These are phyloP conservation scores for Struthidea cinerea DNA, from an alignment of 2,113 vertebrate genomes.

Conservation along the genomic window DNA sequence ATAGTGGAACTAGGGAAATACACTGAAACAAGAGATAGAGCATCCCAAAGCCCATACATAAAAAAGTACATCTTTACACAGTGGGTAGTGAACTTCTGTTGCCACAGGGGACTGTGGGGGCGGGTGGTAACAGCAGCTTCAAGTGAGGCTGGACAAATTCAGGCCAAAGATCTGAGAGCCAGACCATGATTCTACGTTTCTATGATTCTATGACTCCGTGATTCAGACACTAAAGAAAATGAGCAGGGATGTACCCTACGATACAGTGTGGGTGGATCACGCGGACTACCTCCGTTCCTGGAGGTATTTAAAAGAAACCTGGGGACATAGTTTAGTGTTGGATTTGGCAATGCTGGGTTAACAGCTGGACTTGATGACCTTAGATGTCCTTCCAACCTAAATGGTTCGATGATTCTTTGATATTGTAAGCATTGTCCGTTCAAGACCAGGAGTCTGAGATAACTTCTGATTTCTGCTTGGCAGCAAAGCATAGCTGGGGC, in stretches of 20 bases:
- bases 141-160: neutral
- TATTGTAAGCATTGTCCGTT: neutral
- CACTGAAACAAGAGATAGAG: neutral
- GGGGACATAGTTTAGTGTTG: neutral
- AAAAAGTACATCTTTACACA: neutral
- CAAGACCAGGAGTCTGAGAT: neutral
- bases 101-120: too few species aligned
- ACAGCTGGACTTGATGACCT: neutral
- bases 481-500: neutral
- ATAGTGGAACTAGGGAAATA: neutral
- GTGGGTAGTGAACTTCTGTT: neutral
- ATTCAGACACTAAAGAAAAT: neutral
- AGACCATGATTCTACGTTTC: neutral
- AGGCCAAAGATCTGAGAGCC: neutral
- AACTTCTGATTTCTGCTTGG: neutral
- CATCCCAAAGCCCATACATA: neutral
- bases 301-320: neutral
- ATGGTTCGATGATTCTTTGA: neutral
- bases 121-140: neutral
- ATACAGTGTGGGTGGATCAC: neutral
- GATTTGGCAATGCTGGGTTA: neutral
- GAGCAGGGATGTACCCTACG: neutral
- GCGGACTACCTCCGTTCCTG: accelerated
- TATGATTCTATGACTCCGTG: neutral
- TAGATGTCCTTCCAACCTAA: neutral